Base-by-base conservation (phyloP, 2,797 vertebrate species). In the Sphenodon punctatus region DNA sequence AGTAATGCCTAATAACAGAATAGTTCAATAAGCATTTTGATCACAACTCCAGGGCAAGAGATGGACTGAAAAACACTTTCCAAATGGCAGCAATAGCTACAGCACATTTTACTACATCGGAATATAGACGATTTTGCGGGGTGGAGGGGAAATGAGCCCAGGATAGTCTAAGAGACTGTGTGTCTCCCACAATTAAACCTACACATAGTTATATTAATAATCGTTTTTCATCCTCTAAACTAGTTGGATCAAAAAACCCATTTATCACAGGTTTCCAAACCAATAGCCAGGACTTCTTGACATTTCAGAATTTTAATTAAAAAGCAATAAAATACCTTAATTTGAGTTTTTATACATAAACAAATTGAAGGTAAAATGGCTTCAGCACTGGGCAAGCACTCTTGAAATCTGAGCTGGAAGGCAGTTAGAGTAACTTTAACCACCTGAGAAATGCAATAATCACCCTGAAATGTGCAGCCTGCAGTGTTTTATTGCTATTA, bases 361-460 rank as follows among this genome's bases (percentile, higher is more conserved):
- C 86, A 87, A 63, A 79, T 76, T 87, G 92, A 94, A 78, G 92
- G 88, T 81, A 85, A 91, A 87, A 80, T 88, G 84, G 80, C 88
- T 89, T 56, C 82, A 94, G 70, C 75, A 80, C 84, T 93, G 87
- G 87, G 92, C 88, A 93, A 95, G 87, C 85, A 82, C 87, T 66
- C 85, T 92, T 82, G 83, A 94, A 94, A 93, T 89, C 89, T 80
- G 88, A 95, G 88, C 91, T 89, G 80, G 90, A 94, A 94, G 78
- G 85, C 89, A 93, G 91, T 94, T 94, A 94, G 91, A 94, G 90
- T 90, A 93, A 88, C 91, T 91, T 93, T 93, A 95, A 91, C 89
- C 87, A 95, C 91, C 92, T 93, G 89, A 90, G 89, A 94, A 90
- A 88, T 91, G 65, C 79, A 93, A 93, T 93, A 93, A 95, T 93